These are phyloP conservation scores for Novumbra hubbsi DNA, from an alignment of 2,797 vertebrate genomes.

Conservation along the genomic window DNA sequence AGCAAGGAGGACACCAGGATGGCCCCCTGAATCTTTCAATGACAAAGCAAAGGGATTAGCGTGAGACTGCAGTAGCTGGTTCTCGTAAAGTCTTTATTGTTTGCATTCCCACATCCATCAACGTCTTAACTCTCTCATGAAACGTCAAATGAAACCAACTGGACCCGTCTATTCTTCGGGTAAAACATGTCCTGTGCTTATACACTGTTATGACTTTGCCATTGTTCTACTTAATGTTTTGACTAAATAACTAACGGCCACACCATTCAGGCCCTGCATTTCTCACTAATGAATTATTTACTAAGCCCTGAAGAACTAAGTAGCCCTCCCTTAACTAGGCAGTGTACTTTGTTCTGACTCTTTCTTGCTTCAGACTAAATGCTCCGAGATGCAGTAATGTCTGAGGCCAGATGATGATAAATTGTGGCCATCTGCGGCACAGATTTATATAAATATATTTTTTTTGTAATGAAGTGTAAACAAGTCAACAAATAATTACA, in stretches of 20 bases:
- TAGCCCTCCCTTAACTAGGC: neutral
- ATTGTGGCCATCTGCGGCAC: too few relatives aligned
- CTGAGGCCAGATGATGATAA: too few relatives aligned
- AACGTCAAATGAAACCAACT: neutral
- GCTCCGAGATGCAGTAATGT: too few relatives aligned
- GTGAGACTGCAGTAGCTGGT: neutral
- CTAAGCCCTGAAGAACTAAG: neutral
- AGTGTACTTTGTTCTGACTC: neutral
- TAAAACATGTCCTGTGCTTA: neutral
- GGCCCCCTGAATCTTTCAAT: slow-evolving; percentile 77
- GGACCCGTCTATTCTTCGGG: neutral
- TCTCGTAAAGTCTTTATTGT: neutral
- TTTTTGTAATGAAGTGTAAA: too few relatives aligned
- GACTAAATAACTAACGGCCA: neutral
- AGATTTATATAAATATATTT: too few relatives aligned
- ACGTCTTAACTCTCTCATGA: neutral
- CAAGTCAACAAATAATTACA: too few relatives aligned
- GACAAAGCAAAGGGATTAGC: neutral
- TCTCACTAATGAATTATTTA: neutral
- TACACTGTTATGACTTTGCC: neutral
- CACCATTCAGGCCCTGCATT: neutral
- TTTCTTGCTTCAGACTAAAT: neutral
- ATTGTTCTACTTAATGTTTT: neutral
- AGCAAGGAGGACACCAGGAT: slow-evolving; percentile 75
- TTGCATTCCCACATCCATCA: neutral